Evolutionary conservation across 2,888 invertebrate species (phyloP).

Genomic region (Machimus rusticus): DNA sequence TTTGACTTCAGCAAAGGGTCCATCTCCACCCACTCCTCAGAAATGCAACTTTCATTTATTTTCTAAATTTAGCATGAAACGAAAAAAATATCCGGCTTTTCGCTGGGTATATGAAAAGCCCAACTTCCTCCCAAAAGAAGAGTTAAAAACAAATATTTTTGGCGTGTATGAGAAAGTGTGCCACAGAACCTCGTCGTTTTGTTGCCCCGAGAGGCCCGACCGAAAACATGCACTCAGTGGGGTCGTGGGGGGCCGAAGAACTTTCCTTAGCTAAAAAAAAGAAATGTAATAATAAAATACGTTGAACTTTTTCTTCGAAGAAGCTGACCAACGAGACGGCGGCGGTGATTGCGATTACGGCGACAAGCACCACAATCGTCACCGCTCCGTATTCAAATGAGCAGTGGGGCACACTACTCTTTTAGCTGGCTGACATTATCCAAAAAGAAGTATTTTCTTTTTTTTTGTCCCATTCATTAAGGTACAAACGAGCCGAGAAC

Average conservation of each 20-base stretch:
- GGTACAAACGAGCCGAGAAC: background rate
- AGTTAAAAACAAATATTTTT: background rate
- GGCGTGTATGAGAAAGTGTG: conserved; percentile 6
- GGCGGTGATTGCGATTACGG: background rate
- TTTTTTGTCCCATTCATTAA: background rate
- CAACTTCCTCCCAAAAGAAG: background rate
- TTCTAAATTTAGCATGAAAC: background rate
- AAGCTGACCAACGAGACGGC: background rate
- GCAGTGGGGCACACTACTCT: background rate
- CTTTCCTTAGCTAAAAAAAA: background rate
- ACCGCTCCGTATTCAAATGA: background rate
- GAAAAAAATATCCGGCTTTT: background rate
- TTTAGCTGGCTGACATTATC: background rate
- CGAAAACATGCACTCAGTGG: background rate
- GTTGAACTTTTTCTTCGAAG: background rate
- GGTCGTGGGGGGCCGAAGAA: background rate
- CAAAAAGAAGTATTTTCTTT: background rate
- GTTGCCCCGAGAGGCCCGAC: background rate
- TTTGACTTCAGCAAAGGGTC: background rate
- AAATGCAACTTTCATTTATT: background rate
- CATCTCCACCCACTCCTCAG: background rate
- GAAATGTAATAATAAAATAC: background rate
- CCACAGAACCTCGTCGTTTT: background rate
- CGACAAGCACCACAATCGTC: background rate
- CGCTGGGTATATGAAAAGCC: background rate